Base-by-base conservation (phyloP, 92 coral and sea anemone genomes). In the Anthopleura xanthogrammica region DNA sequence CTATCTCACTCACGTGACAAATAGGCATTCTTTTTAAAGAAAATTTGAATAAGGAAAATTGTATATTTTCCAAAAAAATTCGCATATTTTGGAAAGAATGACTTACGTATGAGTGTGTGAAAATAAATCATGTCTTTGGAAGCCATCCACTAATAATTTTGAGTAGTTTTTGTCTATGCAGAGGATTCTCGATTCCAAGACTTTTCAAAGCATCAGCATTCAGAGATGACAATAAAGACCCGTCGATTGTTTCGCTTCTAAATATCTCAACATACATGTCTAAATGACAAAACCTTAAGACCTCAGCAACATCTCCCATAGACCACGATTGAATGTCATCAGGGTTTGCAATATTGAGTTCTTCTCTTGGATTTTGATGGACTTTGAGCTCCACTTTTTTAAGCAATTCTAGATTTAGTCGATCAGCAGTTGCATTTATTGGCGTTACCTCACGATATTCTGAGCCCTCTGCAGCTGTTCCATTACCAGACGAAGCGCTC, bases 101-200 rank as follows among this genome's bases (percentile, higher is more conserved):
- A 20, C 70, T 36, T 23, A 23, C 74, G 16, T 19, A 64, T 64
- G 29, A 22, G 74, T 24, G n/a, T n/a, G 36, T 29, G 36, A 14
- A 42, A 29, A 68, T 23, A 36, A 1, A 16, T 77, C 9, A 55
- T 17, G 46, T 52, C n/a, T 79, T 80, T 60, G 86, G 86, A 43
- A 73, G 58, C 86, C 86, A 83, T 22, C 86, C 86, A 9, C 23
- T 79, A 7, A 75, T 83, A 22, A 83, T 83, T 58, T 83, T 83
- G 57, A 83, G 17, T 13, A 74, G 9, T 76, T 83, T 83, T 71
- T 8, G 48, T 6, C 24, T 16, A 22, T 83, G 86, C 2, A 83
- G 74, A 58, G 42, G 39, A 10, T 83, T 72, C 14, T n/a, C 36
- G 40, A 83, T 16, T 1, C 86, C 80, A 11, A 83, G 54, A 14